Base-by-base conservation (phyloP, 1,140 invertebrate species). In the Cotesia vestalis region DNA sequence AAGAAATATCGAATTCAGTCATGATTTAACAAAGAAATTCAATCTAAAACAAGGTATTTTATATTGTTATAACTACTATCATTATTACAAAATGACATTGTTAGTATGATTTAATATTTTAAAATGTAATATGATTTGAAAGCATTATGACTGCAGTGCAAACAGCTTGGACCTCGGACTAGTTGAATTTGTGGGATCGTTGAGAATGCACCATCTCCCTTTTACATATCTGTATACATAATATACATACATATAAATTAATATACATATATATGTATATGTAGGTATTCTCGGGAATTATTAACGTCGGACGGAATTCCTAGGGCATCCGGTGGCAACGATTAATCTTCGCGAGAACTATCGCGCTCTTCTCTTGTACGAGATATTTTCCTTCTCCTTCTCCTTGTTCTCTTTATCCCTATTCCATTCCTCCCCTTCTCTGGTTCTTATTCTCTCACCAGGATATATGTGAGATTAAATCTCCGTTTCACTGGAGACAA, bases 291-390 rank as follows among this genome's bases (percentile, higher is more conserved):
- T 38, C 52, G 36, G 14, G 59, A 71, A 71, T 71, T 71, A 71
- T 71, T 71, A 71, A 71, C 51, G 69, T 53, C 60, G 61, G 60
- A 71, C 61, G 60, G 64, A 71, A 71, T 71, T 71, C 61, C 69
- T 71, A 46, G 69, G 46, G 69, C 69, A 51, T 63, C 69, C 69
- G 69, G 61, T 71, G 27, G 61, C 61, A 27, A 53, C 69, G 46
- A 71, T 71, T 71, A 64, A 71, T 71, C 68, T 70, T 70, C 14
- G 57, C 67, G 53, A 57, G 40, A 62, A 62, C 57, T 69, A 69
- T 70, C 40, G 68, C 46, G 27, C 68, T 70, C 57, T 20, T 59
- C 57, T 59, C 57, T 27, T 59, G 57, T 46, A 46, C 40, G 11
- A 46, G 40, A 46, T 6, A 46, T 46, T 46, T 46, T 8, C 40